Evolutionary conservation across 1,140 invertebrate genomes (phyloP).

Genomic region (Nephila pilipes): DNA sequence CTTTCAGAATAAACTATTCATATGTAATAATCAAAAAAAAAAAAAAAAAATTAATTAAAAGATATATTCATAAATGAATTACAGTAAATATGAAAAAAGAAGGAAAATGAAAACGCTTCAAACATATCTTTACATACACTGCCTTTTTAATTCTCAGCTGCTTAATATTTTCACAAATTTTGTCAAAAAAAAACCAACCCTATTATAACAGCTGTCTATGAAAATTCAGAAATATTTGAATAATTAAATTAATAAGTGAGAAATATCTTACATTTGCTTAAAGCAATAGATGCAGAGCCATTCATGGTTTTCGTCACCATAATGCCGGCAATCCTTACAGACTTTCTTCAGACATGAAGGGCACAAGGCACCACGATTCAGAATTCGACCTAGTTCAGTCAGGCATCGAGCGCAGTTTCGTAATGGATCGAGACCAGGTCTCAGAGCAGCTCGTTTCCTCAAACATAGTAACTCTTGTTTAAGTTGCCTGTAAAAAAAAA

Average conservation of each 20-base stretch:
- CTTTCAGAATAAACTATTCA: no score
- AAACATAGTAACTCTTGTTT: constrained; percentile 77
- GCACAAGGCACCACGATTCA: constrained; percentile 88
- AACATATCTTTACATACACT: no score
- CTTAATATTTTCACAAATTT: no score
- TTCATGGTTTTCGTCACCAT: constrained; percentile 82
- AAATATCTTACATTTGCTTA: constrained; percentile 87
- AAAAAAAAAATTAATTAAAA: no score
- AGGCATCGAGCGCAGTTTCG: constrained; percentile 87
- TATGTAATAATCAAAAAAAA: no score
- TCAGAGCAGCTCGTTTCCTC: constrained; percentile 77
- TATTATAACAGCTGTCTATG: no score
- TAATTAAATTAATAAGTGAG: not conserved
- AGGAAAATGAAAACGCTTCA: no score
- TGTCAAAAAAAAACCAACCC: no score
- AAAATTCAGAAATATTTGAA: not conserved
- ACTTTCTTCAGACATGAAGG: constrained; percentile 86
- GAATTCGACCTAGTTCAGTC: constrained; percentile 87
- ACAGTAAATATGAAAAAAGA: no score
- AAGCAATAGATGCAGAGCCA: constrained; percentile 89
- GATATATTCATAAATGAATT: no score
- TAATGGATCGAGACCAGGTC: constrained; percentile 75
- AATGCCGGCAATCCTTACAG: constrained; percentile 86
- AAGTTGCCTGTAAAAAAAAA: constrained; percentile 75
- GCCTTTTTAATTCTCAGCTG: no score